Percentiles rank a stretch among this genome's conserved stretches.
Evolutionary conservation across 2,888 invertebrate genomes (phyloP).

Genomic region (Malthinus seriepunctatus): DNA sequence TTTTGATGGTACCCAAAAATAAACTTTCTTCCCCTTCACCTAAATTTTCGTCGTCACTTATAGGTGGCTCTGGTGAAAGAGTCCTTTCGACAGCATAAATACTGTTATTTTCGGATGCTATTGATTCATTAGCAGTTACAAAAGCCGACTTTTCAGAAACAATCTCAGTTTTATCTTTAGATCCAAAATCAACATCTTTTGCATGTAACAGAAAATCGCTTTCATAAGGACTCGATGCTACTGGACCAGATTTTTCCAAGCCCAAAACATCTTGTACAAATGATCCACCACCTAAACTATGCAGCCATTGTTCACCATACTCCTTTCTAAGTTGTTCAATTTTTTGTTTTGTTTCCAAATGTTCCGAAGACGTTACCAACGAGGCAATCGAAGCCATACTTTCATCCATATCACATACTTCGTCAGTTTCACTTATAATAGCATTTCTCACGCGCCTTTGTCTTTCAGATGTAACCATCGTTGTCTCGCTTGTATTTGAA

Average conservation of each 20-base stretch:
- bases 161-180: slow-evolving; percentile 20
- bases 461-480: slow-evolving; percentile 34
- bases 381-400: slow-evolving; percentile 18
- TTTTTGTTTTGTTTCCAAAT: slow-evolving; percentile 63
- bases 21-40: slow-evolving; percentile 48
- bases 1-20: slow-evolving; percentile 48
- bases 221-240: slow-evolving; percentile 37
- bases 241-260: slow-evolving; percentile 46
- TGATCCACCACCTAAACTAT: slow-evolving; percentile 55
- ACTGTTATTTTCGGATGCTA: slow-evolving; percentile 16
- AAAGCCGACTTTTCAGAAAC: slow-evolving; percentile 22
- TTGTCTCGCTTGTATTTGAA: slow-evolving; percentile 33
- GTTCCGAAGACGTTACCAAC: slow-evolving; percentile 48
- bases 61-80: slow-evolving; percentile 3
- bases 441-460: slow-evolving; percentile 38
- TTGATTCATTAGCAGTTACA: slow-evolving; percentile 24
- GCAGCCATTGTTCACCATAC: slow-evolving; percentile 65
- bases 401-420: slow-evolving; percentile 35
- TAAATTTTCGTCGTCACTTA: slow-evolving; percentile 34
- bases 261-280: slow-evolving; percentile 62
- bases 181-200: slow-evolving; percentile 20
- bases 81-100: slow-evolving; percentile 20
- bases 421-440: slow-evolving; percentile 26
- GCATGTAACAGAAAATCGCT: slow-evolving; percentile 35
- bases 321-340: slow-evolving; percentile 61